phyloP scores from a whole-genome alignment of 1,140 invertebrate species.

The Lamellibrachia luymesi region DNA sequence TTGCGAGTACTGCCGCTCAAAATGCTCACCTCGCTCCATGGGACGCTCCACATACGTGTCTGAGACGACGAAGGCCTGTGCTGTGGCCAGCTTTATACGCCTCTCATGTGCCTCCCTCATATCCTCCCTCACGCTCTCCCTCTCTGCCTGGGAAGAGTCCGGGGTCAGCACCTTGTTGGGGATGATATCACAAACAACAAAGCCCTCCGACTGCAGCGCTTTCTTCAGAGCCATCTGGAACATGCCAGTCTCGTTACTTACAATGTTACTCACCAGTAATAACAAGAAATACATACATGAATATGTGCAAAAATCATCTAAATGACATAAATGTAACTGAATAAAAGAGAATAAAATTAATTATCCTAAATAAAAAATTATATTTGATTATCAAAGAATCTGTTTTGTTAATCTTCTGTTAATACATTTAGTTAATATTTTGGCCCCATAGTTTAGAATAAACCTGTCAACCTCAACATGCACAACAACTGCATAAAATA shows the following conservation, averaged over 20 bases:
- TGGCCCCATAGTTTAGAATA: too few species aligned
- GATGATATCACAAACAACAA: conserved; percentile 37
- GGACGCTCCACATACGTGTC: background rate
- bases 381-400: too few species aligned
- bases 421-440: too few species aligned
- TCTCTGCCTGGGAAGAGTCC: background rate
- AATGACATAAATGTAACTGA: too few species aligned
- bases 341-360: too few species aligned
- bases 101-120: background rate
- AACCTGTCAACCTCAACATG: too few species aligned
- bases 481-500: too few species aligned
- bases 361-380: too few species aligned
- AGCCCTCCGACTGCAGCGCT: conserved; percentile 34
- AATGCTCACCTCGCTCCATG: background rate
- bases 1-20: background rate
- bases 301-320: too few species aligned
- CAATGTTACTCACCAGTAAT: too few species aligned
- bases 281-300: too few species aligned
- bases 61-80: background rate
- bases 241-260: background rate
- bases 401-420: too few species aligned
- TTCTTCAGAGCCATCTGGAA: conserved; percentile 32
- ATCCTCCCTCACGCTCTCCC: background rate
- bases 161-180: conserved; percentile 18
- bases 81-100: background rate